Base-by-base conservation (phyloP, 2,113 vertebrate genomes). In the Colossoma macropomum region DNA sequence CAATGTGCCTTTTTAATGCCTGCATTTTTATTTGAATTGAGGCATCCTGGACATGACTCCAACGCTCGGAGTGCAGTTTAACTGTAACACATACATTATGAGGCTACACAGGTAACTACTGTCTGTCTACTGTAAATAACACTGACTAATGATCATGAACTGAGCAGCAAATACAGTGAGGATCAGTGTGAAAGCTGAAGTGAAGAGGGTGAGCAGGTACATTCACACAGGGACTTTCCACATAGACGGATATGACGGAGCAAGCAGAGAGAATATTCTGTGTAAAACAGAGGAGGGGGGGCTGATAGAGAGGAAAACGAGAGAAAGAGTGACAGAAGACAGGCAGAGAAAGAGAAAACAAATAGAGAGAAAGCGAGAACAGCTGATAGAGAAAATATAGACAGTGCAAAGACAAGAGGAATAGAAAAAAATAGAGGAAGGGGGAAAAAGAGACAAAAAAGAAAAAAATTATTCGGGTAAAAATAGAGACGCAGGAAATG, bases 211-310 rank as follows among this genome's bases (percentile, higher is more conserved):
- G 17, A 48, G 32, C 65, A 62, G 65, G 52, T 71, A 38, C 48
- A 45, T 83, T 82, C 56, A 70, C 19, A 10, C n/a, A 3, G 17
- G 81, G 74, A 71, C 25, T 62, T 77, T 77, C 81, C 81, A 23
- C 25, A 13, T n/a, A 41, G 17, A 62, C 78, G 52, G 78, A 75
- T 52, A 50, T 21, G 81, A 69, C 50, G 32, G 34, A 70, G 81
- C 32, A 25, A 27, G 19, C 9, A 8, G 69, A 75, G 1, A 21
- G 54, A 56, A 1, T 45, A 4, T 84, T 84, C 71, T 75, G 13
- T 75, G 83, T 73, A 78, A 78, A 56, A 52, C 10, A 59, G 9
- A n/a, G 1, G 3, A 62, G 1, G 19, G 45, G 5, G 38, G 19
- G 15, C 27, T 19, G 52, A 54, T 4, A 32, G 28, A 25, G 4